Evolutionary conservation across 2,888 invertebrate species (phyloP).

Genomic region (Polyommatus icarus): DNA sequence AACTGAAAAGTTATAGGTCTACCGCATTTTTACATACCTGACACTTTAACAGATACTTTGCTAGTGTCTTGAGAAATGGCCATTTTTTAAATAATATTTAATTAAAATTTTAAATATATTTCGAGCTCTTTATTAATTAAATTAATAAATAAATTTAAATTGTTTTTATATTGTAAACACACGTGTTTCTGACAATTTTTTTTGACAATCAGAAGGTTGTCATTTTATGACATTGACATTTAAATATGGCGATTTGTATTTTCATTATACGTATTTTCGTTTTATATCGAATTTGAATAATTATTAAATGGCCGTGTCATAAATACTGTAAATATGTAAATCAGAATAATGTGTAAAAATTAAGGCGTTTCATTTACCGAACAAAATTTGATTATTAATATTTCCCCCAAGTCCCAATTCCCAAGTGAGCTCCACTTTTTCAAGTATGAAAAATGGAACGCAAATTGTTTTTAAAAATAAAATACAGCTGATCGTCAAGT

Average conservation of each 20-base stretch:
- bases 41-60: conserved; percentile 56
- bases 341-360: too few species aligned
- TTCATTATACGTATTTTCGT: neutral
- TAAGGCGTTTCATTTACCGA: too few species aligned
- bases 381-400: too few species aligned
- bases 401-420: too few species aligned
- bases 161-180: neutral
- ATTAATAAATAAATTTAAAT: neutral
- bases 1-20: neutral
- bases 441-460: conserved; percentile 47
- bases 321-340: neutral
- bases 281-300: neutral
- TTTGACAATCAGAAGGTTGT: neutral
- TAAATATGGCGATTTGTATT: neutral
- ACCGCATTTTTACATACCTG: conserved; percentile 37
- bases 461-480: conserved; percentile 63
- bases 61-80: conserved; percentile 58
- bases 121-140: neutral
- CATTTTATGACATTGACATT: conserved; percentile 1
- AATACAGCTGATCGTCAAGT: conserved; percentile 70
- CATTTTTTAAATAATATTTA: conserved; percentile 46
- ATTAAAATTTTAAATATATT: neutral
- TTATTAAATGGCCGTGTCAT: neutral
- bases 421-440: neutral
- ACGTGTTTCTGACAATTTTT: neutral